Evolutionary conservation across 2,797 vertebrate species (phyloP), one percentile per base, ranked within the genome.

Genomic region (Chelmon rostratus): DNA sequence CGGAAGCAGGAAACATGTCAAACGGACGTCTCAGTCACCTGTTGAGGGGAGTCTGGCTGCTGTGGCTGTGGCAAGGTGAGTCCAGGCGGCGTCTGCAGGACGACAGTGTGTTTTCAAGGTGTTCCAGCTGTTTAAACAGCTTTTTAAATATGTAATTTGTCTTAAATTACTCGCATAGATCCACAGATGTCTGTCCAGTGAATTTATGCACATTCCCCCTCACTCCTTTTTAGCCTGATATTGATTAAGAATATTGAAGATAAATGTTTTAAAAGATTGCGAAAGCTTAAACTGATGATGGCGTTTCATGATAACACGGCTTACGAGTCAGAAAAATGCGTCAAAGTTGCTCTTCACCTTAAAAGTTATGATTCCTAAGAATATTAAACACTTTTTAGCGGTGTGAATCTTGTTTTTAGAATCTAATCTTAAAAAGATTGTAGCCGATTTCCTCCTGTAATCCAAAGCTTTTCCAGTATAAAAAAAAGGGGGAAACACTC

Each of bases 21-120:
- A 86, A 64, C 47, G 80, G 86, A 89, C 88, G 46, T 64, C 76
- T 85, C 80, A 72, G 87, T 93, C 93, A 94, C 94, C 93, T 95
- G 93, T 82, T 93, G 81, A 90, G 82, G 78, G 89, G 86, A 80
- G 81, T 90, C 81, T 94, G 93, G 92, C 67, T 94, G 83, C 81
- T 95, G 72, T 88, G 86, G 83, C 68, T 89, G 67, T 93, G 92
- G 88, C 93, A 94, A 95, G 95, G 95, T 96, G 88, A 94, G 95
- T 94, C 49, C 62, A 83, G 37, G 37, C 83, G 6, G 64, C 56
- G 38, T 52, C 57, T 67, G 38, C 69, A 66, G 76, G 38, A 74
- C 53, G 49, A 38, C 25, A 28, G 19, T 10, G 58, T 33, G 28
- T 31, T 0, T 59, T 70, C 42, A 21, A n/a, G 37, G 38, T 18